Base-by-base conservation (phyloP, 2,113 vertebrate genomes). In the Bos javanicus region DNA sequence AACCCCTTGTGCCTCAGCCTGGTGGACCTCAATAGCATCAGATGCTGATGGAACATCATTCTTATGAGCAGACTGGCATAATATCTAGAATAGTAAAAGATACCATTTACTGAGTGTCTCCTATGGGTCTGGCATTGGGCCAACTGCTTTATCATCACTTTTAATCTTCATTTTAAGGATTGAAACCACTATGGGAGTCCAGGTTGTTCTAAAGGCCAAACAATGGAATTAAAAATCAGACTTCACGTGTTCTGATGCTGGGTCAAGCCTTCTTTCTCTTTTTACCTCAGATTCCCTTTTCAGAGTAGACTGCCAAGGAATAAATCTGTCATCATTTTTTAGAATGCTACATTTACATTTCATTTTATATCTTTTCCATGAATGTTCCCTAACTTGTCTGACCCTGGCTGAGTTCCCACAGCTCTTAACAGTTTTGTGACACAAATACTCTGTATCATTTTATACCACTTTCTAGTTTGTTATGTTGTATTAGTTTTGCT, bases 181-280 rank as follows among this genome's bases (percentile, higher is more conserved):
- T 82, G 13, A 90, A 85, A 25, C 88, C 67, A 85, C 52, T 57
- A 15, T 54, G 1, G 7, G 88, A 83, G 21, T 83, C 25, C 25
- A 93, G 52, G 88, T 94, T 89, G 60, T 94, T 95, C 36, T 96
- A 74, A 97, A 74, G 21, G n/a, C 46, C 52, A 93, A 84, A 87
- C 6, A 52, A 33, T 85, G 54, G 6, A 87, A 76, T 96, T 93
- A 84, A 81, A 81, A 93, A 89, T n/a, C 36, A 82, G n/a, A 92
- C 48, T 88, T 52, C 81, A 9, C n/a, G 43, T 98, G 12, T 91
- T 96, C 10, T 80, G 64, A 92, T 95, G 15, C 15, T 46, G 71
- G 25, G 21, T 62, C 26, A 64, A 86, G n/a, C 5, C 56, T 92
- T 43, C 62, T 86, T 94, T 86, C 43, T 95, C 71, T 89, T 95